phyloP scores from a whole-genome alignment of 2,113 vertebrate species.

The Motacilla alba region DNA sequence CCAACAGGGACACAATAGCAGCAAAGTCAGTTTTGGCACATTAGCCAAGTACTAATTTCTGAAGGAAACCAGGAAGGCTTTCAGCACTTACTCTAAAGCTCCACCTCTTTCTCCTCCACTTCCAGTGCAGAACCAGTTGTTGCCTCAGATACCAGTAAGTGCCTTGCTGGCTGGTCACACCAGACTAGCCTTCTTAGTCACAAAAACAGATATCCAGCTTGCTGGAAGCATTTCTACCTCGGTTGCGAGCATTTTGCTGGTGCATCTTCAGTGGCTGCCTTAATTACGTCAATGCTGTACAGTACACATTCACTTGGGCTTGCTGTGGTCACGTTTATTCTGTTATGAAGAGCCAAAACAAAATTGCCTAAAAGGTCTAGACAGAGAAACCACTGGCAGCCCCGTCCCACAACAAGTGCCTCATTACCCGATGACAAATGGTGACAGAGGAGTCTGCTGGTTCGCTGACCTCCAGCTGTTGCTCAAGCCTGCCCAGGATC shows the following conservation, averaged over 20 bases:
- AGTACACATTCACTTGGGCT: rapidly evolving
- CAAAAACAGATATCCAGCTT: neutral
- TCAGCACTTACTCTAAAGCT: neutral
- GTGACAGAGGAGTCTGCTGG: neutral
- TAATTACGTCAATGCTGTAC: rapidly evolving
- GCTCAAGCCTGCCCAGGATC: neutral
- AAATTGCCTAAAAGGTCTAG: neutral
- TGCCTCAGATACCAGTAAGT: neutral
- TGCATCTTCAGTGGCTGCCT: neutral
- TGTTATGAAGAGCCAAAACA: neutral
- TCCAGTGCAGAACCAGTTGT: neutral
- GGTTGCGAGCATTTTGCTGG: neutral
- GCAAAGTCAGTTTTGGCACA: neutral
- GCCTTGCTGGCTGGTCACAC: neutral
- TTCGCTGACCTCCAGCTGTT: neutral
- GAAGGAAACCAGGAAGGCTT: neutral
- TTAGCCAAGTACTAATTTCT: neutral
- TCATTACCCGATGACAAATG: rapidly evolving
- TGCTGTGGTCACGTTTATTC: neutral
- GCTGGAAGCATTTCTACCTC: neutral
- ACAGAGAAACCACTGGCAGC: neutral
- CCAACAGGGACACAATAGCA: neutral
- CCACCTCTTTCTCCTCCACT: neutral
- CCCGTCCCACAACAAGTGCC: neutral
- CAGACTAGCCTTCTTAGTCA: neutral